phyloP scores from a whole-genome alignment of 2,888 invertebrate genomes.

The Noctua janthe region DNA sequence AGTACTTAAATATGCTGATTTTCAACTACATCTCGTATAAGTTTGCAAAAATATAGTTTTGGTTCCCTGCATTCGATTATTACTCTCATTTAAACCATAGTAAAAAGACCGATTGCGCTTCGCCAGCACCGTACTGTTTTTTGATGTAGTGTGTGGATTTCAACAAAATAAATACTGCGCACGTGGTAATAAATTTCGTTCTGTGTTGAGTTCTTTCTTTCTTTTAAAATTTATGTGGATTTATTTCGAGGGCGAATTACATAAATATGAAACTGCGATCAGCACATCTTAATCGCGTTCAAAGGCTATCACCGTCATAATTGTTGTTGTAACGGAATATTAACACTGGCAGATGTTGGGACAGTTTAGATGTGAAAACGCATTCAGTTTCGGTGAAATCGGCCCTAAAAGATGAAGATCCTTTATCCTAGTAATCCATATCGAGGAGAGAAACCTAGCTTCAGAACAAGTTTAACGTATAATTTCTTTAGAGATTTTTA shows the following conservation, averaged over 20 bases:
- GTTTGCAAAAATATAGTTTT: not conserved
- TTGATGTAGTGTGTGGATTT: constrained; percentile 3
- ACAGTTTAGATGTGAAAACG: too few relatives aligned
- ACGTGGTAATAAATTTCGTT: constrained; percentile 20
- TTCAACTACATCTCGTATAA: not conserved
- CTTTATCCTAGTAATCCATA: too few relatives aligned
- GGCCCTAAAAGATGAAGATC: too few relatives aligned
- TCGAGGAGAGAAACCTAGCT: too few relatives aligned
- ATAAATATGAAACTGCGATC: not conserved
- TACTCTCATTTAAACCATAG: not conserved
- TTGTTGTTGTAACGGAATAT: not conserved
- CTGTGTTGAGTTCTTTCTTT: not conserved
- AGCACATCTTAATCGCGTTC: not conserved
- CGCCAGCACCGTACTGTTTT: constrained; percentile 11
- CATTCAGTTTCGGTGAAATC: too few relatives aligned
- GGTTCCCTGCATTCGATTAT: not conserved
- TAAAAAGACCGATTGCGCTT: not conserved
- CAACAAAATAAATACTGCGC: constrained; percentile 26
- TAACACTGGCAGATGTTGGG: too few relatives aligned
- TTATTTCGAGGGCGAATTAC: not conserved
- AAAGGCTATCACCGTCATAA: not conserved
- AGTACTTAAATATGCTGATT: not conserved
- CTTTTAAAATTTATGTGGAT: not conserved
- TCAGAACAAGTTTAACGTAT: too few relatives aligned
- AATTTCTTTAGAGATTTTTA: not conserved